These are phyloP conservation scores for Periparus ater DNA, from an alignment of 2,797 vertebrate species.

Conservation along the genomic window DNA sequence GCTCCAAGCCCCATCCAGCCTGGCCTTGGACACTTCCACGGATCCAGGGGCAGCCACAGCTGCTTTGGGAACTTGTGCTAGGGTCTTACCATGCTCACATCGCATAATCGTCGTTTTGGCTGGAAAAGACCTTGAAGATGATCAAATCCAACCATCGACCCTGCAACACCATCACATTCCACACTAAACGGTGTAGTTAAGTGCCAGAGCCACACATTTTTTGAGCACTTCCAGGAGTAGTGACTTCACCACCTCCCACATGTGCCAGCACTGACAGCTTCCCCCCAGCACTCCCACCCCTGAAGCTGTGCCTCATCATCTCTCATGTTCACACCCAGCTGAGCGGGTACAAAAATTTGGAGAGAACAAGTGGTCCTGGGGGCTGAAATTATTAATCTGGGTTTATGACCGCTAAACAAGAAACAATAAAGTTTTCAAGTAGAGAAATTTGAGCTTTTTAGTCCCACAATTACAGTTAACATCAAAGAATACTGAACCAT, in stretches of 20 bases:
- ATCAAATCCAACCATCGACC: background rate
- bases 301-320: background rate
- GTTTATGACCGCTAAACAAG: background rate
- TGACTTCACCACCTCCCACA: background rate
- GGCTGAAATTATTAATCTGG: background rate
- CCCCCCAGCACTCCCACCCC: background rate
- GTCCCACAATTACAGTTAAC: too few species aligned
- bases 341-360: background rate
- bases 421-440: background rate
- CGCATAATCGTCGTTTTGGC: background rate
- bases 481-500: background rate
- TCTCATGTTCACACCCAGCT: background rate
- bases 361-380: background rate
- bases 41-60: background rate
- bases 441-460: background rate
- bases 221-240: background rate
- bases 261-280: background rate
- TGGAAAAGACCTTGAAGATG: background rate
- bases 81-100: background rate
- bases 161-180: background rate
- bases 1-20: rapidly evolving
- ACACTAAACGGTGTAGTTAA: rapidly evolving
- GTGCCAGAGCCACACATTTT: background rate
- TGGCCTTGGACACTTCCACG: background rate
- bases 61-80: background rate